Evolutionary conservation across 2,888 invertebrate species (phyloP), one percentile per base, ranked within the genome.

Genomic region (Dolichomitus sp.): DNA sequence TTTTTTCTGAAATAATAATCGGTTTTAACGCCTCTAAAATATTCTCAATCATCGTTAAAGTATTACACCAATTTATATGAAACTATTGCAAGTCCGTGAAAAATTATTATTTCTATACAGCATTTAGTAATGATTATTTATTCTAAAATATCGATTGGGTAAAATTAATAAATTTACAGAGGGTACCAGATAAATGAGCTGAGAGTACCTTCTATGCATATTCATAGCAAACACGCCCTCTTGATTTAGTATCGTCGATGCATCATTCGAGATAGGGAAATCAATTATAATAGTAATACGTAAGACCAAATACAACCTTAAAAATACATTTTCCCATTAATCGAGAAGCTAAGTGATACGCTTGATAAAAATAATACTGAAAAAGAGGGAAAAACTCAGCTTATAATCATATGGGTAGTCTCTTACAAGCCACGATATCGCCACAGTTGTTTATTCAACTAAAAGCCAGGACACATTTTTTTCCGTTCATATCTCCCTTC

Each of bases 401-500:
- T 65, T 73, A 76, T 75, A 86, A 86, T 78, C 80, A 65, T 40
- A 75, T 75, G 72, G 77, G 52, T 52, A 19, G 57, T 42, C 17
- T 82, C 81, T 83, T 75, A 69, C 84, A 85, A 80, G 81, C 52
- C 65, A 83, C 83, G 81, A 82, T 85, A 82, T 82, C 76, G 57
- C 50, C 54, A 70, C 79, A 84, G 54, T 87, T 90, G 90, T 92
- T 92, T 90, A 88, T 89, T 87, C 88, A 88, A 84, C 90, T 91
- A 89, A 92, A 89, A 92, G 92, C 89, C 76, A 77, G 63, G 65
- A 73, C 50, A 74, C 54, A 42, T 75, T 76, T 83, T 76, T 63
- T 45, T 45, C 19, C 30, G 48, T 42, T 17, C 52, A 33, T 17
- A 70, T 75, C 52, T 42, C 48, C 74, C 65, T 81, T 40, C 37